Conservation (phyloP, 92 coral and sea anemone species). For the Micromussa lordhowensis region DNA sequence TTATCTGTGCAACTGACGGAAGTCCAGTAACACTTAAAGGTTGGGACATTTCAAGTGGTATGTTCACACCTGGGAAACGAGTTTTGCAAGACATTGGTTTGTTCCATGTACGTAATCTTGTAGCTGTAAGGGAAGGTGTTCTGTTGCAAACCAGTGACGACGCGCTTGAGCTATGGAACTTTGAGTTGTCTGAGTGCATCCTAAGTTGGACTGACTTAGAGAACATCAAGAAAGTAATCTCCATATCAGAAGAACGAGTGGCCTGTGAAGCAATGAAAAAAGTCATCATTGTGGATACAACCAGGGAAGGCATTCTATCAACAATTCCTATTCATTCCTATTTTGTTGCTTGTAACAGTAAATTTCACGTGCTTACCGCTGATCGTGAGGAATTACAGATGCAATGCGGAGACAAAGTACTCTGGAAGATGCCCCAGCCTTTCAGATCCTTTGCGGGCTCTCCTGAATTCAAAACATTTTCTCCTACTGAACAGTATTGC, state of each 20-base stretch:
- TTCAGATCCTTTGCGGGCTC: too few species aligned
- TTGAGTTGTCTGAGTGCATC: conserved; percentile 28
- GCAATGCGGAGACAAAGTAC: not conserved
- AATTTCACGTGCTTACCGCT: not conserved
- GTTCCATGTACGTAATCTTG: not conserved
- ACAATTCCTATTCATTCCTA: not conserved
- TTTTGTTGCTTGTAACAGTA: conserved; percentile 3
- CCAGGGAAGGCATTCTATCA: not conserved
- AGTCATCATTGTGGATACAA: conserved; percentile 19
- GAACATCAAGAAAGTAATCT: not conserved
- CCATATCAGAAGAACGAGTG: conserved; percentile 32
- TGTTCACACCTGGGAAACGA: conserved; percentile 1
- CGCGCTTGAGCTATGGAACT: conserved; percentile 40
- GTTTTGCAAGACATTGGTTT: too few species aligned
- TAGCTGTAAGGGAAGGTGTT: conserved; percentile 22
- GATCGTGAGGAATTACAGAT: not conserved
- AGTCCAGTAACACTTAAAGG: not conserved
- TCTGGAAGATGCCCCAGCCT: not conserved
- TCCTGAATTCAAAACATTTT: not conserved
- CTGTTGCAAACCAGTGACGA: not conserved
- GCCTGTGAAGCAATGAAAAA: not conserved
- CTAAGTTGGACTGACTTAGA: not conserved
- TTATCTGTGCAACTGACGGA: not conserved
- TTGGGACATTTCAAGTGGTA: conserved; percentile 4
- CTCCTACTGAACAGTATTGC: conserved; percentile 2